Evolutionary conservation across 2,888 invertebrate species (phyloP).

Genomic region (Ypsolopha scabrella): DNA sequence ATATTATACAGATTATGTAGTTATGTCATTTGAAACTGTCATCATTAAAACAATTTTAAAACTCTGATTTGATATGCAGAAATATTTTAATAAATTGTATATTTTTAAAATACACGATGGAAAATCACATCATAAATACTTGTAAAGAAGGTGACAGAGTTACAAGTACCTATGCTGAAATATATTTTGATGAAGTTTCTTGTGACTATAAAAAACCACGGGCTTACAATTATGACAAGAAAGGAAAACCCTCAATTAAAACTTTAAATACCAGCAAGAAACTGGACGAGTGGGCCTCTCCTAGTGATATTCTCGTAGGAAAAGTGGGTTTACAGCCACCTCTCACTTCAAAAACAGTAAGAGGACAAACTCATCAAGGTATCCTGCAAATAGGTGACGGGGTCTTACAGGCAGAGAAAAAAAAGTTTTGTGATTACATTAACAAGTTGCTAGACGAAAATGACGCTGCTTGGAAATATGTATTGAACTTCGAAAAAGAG

Average conservation of each 20-base stretch:
- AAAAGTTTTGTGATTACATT: constrained; percentile 26
- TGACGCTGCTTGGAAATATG: constrained; percentile 41
- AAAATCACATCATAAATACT: constrained; percentile 24
- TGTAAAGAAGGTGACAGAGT: constrained; percentile 29
- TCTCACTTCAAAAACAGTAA: constrained; percentile 54
- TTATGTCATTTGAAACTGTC: no score
- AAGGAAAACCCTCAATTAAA: no score
- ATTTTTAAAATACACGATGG: constrained; percentile 19
- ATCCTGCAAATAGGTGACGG: constrained; percentile 45
- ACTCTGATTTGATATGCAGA: no score
- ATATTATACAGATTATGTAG: no score
- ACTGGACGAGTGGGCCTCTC: constrained; percentile 40
- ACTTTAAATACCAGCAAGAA: no score
- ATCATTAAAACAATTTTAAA: no score
- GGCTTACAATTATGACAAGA: no score
- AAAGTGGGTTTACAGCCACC: constrained; percentile 45
- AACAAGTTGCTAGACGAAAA: constrained; percentile 33
- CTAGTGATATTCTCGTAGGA: constrained; percentile 51
- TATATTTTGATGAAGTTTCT: constrained; percentile 34
- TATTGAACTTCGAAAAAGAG: constrained; percentile 35
- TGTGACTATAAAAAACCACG: constrained; percentile 18
- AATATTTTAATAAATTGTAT: no score
- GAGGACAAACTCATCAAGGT: constrained; percentile 51
- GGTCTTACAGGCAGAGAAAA: constrained; percentile 32
- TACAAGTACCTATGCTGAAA: constrained; percentile 45